phyloP scores from a whole-genome alignment of 2,797 vertebrate genomes.

The Scarus forsteni region DNA sequence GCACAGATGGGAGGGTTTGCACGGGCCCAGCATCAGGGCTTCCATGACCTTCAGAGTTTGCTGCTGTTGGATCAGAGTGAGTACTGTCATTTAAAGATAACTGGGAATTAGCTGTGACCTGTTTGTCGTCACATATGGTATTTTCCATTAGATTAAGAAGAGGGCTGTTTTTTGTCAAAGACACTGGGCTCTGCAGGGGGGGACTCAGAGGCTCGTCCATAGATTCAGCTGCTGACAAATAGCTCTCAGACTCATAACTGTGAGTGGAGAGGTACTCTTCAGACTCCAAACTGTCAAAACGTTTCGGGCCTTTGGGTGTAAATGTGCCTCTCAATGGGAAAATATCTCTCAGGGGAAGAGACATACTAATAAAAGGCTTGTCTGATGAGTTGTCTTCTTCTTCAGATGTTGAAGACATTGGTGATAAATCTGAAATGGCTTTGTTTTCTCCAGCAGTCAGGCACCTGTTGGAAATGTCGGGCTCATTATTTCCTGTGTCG shows the following conservation, averaged over 20 bases:
- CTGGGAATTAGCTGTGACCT: not conserved
- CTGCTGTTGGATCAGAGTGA: slow-evolving; percentile 9
- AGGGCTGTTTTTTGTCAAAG: slow-evolving; percentile 9
- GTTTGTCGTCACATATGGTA: not conserved
- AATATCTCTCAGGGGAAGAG: not conserved
- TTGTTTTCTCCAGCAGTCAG: slow-evolving; percentile 1
- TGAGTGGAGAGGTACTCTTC: slow-evolving; percentile 59
- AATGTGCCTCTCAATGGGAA: slow-evolving; percentile 2
- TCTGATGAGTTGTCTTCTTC: slow-evolving; percentile 14
- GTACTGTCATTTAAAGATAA: not conserved
- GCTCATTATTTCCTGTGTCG: slow-evolving; percentile 12
- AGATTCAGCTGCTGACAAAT: slow-evolving; percentile 67
- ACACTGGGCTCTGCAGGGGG: slow-evolving; percentile 10
- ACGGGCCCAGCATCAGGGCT: slow-evolving; percentile 1
- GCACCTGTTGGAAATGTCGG: not conserved
- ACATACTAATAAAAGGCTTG: not conserved
- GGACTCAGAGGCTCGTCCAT: slow-evolving; percentile 39
- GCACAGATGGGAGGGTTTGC: slow-evolving; percentile 35
- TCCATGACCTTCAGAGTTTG: slow-evolving; percentile 26
- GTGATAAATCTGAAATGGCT: slow-evolving; percentile 21
- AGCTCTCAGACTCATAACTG: slow-evolving; percentile 71
- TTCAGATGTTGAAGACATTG: not conserved
- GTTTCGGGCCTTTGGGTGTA: not conserved
- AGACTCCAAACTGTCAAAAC: slow-evolving; percentile 36
- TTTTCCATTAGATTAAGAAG: slow-evolving; percentile 1